Conservation (phyloP, 2,797 vertebrate genomes). For the Mormyrus proboscirostris region DNA sequence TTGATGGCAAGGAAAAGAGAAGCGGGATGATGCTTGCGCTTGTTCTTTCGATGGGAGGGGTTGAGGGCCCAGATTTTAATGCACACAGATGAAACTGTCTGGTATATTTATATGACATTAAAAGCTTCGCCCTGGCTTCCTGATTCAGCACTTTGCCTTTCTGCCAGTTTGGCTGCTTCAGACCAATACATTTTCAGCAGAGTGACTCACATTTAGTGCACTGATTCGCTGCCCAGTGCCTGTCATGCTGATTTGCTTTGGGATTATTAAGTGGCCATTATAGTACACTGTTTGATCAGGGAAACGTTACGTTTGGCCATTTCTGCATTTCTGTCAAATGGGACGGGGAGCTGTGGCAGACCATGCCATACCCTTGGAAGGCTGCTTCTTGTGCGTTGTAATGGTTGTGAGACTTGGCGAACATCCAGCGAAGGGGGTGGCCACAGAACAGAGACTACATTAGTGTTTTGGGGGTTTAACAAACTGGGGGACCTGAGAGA, state of each 20-base stretch:
- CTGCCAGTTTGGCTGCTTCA: not conserved
- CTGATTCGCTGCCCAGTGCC: not conserved
- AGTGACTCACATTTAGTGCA: not conserved
- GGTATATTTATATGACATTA: constrained; percentile 22
- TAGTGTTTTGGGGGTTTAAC: not conserved
- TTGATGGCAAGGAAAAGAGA: not conserved
- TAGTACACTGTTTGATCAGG: not conserved
- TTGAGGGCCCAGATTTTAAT: constrained; percentile 3
- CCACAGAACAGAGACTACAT: not conserved
- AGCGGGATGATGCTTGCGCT: not conserved
- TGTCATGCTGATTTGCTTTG: not conserved
- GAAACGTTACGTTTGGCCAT: not conserved
- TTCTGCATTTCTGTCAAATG: constrained; percentile 4
- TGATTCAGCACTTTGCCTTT: not conserved
- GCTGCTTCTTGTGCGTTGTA: not conserved
- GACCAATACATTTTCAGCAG: not conserved
- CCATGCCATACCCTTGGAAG: not conserved
- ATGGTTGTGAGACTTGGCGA: not conserved
- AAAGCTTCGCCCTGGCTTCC: not conserved
- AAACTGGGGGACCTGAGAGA: not conserved
- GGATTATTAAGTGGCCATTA: constrained; percentile 15
- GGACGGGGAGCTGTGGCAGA: not conserved
- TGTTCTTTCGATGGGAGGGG: not conserved
- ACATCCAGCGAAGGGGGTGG: not conserved
- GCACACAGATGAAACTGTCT: constrained; percentile 16